Conservation (phyloP, 2,113 vertebrate genomes). For the Lonchura striata region DNA sequence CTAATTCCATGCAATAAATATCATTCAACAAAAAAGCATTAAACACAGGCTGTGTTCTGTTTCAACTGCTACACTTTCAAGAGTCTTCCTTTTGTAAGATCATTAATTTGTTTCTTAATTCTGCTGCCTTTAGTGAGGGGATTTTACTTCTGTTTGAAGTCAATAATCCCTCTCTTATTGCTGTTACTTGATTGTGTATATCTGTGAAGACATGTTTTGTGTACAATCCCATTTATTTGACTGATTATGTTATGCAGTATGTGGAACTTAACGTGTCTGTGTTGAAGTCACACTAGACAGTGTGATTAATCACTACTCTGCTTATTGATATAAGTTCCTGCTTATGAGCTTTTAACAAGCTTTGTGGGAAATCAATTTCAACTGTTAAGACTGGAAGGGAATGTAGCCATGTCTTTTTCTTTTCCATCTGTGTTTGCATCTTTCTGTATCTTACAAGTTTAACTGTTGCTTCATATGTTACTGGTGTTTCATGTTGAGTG, state of each 20-base stretch:
- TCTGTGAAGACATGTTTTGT: not conserved
- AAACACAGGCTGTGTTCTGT: not conserved
- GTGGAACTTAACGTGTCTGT: not conserved
- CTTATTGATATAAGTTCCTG: not conserved
- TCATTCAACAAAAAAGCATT: not conserved
- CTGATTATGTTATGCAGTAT: not conserved
- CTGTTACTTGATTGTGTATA: not conserved
- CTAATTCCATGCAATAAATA: not conserved
- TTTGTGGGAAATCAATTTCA: not conserved
- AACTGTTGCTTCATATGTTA: not conserved
- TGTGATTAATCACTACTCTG: not conserved
- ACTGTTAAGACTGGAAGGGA: not conserved
- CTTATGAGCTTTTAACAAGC: not conserved
- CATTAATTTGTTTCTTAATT: not conserved
- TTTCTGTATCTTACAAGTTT: not conserved
- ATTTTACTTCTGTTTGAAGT: not conserved
- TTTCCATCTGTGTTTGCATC: not conserved
- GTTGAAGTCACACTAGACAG: not conserved
- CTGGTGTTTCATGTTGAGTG: not conserved
- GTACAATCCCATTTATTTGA: fast-evolving
- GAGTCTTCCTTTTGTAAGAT: not conserved
- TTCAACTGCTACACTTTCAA: not conserved
- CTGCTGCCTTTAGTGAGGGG: not conserved
- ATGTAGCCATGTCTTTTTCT: not conserved
- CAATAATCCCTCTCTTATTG: not conserved